A percentile compares a stretch with the other conserved stretches of the same genome.
phyloP scores from a whole-genome alignment of 2,113 vertebrate species.

The Otolemur garnettii region DNA sequence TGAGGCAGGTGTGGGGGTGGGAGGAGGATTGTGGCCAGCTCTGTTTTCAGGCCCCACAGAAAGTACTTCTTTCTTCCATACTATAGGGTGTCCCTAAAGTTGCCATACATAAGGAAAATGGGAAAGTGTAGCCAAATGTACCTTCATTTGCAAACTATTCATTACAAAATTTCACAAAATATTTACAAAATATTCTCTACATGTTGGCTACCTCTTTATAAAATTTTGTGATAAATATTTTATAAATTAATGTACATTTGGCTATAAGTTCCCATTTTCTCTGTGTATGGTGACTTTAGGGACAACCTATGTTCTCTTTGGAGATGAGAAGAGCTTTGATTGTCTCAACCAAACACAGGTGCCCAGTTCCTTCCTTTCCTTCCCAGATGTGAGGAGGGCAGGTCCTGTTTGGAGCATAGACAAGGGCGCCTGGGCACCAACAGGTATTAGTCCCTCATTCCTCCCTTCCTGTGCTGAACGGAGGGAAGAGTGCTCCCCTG shows the following conservation, averaged over 20 bases:
- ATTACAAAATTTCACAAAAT: too few relatives aligned
- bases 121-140: too few relatives aligned
- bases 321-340: neutral
- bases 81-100: too few relatives aligned
- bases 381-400: neutral
- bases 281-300: too few relatives aligned
- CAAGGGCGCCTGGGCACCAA: neutral
- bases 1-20: too few relatives aligned
- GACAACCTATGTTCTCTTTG: neutral
- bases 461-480: neutral
- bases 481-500: neutral
- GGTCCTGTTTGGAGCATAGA: neutral
- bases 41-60: neutral
- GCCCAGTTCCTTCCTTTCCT: neutral
- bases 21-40: neutral
- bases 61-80: neutral
- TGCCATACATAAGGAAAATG: too few relatives aligned
- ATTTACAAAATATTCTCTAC: too few relatives aligned
- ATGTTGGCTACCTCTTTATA: too few relatives aligned
- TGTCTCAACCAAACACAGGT: neutral
- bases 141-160: too few relatives aligned
- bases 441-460: neutral
- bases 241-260: too few relatives aligned
- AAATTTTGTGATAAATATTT: too few relatives aligned
- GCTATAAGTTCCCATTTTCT: too few relatives aligned